Conservation (phyloP, 2,888 invertebrate genomes). For the Lymantria monacha region DNA sequence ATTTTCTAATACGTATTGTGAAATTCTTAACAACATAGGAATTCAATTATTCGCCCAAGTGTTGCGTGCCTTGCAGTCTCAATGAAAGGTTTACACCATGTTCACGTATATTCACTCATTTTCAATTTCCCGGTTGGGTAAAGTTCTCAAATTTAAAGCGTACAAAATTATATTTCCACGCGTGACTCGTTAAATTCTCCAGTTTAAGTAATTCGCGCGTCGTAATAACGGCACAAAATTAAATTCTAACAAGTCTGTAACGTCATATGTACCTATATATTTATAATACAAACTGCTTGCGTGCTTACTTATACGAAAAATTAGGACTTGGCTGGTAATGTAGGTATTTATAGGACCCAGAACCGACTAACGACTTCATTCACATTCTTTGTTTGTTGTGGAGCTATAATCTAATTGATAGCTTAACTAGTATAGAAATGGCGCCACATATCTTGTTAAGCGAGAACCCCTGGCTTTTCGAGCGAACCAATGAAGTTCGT, state of each 20-base stretch:
- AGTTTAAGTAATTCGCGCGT: slow-evolving; percentile 20
- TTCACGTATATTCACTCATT: neutral
- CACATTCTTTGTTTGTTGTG: too few species aligned
- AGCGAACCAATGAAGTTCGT: too few species aligned
- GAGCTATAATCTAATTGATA: too few species aligned
- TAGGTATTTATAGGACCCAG: too few species aligned
- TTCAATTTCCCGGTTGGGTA: slow-evolving; percentile 2
- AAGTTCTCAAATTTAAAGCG: slow-evolving; percentile 4
- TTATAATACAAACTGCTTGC: neutral
- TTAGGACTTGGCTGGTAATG: too few species aligned
- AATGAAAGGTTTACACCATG: neutral
- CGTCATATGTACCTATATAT: slow-evolving; percentile 1
- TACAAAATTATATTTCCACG: slow-evolving; percentile 9
- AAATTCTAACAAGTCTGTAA: slow-evolving; percentile 21
- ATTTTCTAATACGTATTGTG: too few species aligned
- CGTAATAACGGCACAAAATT: slow-evolving; percentile 14
- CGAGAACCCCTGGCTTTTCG: too few species aligned
- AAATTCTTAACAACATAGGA: too few species aligned
- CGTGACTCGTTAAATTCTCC: slow-evolving; percentile 15
- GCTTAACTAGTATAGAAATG: too few species aligned
- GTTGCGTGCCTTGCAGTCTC: neutral
- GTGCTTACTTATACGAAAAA: neutral
- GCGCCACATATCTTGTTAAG: too few species aligned
- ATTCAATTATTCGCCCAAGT: neutral
- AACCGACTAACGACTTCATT: too few species aligned